phyloP scores from a whole-genome alignment of 2,113 vertebrate species.

The Thryonomys swinderianus region DNA sequence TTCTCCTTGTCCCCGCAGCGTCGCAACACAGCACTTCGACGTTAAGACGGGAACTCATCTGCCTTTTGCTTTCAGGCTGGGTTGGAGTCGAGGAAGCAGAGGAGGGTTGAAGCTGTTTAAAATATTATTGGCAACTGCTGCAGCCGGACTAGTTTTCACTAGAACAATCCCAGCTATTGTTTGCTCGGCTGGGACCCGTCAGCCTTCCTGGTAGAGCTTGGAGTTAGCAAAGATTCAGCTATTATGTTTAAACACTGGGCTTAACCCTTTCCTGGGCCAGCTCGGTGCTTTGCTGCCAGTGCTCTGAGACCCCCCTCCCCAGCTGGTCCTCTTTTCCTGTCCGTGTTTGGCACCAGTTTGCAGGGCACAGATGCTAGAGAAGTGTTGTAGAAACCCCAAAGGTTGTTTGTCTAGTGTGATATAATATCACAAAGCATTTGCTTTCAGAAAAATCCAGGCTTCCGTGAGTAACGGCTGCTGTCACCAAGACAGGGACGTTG shows the following conservation, averaged over 20 bases:
- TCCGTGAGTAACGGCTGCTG: neutral
- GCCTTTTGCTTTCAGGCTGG: slow-evolving; percentile 73
- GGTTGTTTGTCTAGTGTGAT: neutral
- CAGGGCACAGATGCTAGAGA: neutral
- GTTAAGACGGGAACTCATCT: slow-evolving; percentile 77
- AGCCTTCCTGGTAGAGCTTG: slow-evolving; percentile 84
- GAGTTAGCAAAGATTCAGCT: slow-evolving; percentile 83
- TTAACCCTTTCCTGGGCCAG: slow-evolving; percentile 84
- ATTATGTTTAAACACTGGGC: slow-evolving; percentile 76
- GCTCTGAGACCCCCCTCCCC: neutral
- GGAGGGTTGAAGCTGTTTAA: slow-evolving; percentile 87
- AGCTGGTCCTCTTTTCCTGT: slow-evolving; percentile 44
- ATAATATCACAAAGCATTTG: neutral
- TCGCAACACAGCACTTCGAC: neutral
- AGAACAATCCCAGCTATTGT: slow-evolving; percentile 90
- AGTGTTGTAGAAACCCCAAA: neutral
- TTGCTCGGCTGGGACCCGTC: slow-evolving; percentile 84
- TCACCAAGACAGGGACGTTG: neutral
- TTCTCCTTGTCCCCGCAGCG: neutral
- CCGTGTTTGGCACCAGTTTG: neutral
- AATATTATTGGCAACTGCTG: slow-evolving; percentile 88
- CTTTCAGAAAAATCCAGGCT: neutral
- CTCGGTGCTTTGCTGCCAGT: slow-evolving; percentile 23
- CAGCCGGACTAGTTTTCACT: slow-evolving; percentile 85
- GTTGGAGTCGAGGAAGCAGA: slow-evolving; percentile 85